These are phyloP conservation scores for Drosophila lini DNA, from an alignment of 1,140 invertebrate species.

Conservation along the genomic window DNA sequence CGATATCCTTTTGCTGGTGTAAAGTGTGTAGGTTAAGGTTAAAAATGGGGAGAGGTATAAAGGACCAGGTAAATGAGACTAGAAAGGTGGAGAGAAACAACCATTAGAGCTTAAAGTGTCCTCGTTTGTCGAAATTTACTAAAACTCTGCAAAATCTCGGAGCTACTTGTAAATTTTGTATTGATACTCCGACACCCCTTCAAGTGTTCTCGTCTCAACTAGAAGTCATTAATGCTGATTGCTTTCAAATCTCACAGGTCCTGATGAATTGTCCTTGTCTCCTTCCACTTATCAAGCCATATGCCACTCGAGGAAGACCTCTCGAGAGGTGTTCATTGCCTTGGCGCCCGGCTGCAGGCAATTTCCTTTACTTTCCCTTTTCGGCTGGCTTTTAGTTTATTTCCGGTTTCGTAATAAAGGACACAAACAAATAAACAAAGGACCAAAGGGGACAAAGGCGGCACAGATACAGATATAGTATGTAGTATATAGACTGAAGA, in stretches of 20 bases:
- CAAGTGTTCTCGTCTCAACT: neutral
- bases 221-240: conserved; percentile 13
- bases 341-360: conserved; percentile 61
- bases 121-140: no score
- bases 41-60: neutral
- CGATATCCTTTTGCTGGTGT: no score
- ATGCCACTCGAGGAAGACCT: conserved; percentile 13
- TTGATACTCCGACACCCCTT: neutral
- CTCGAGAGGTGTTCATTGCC: conserved; percentile 53
- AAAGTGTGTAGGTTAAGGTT: no score
- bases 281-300: neutral
- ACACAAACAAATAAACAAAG: conserved; percentile 55
- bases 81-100: neutral
- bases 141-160: no score
- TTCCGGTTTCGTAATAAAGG: conserved; percentile 71
- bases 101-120: no score
- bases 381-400: conserved; percentile 59
- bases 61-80: neutral
- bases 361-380: conserved; percentile 72
- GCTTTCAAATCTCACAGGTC: conserved; percentile 20
- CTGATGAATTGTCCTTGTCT: conserved; percentile 28
- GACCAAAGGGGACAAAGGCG: conserved; percentile 25
- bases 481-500: conserved; percentile 7
- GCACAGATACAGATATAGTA: conserved; percentile 25
- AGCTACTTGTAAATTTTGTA: neutral